Conservation (phyloP, 2,797 vertebrate genomes). For the Thripadectes ignobilis region DNA sequence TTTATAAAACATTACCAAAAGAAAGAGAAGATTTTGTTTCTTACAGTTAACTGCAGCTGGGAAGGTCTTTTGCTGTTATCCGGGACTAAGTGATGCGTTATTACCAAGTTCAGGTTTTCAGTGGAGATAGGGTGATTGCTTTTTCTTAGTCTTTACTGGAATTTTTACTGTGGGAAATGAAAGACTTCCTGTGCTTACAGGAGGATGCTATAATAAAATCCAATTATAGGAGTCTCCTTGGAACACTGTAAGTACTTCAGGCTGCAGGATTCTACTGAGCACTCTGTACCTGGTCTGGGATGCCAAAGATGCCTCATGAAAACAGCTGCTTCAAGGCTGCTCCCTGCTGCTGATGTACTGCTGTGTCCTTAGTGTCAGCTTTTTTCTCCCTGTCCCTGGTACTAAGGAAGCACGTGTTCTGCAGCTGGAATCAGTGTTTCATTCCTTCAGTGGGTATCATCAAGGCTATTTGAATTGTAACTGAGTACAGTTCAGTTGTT, state of each 20-base stretch:
- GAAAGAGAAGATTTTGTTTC: background rate
- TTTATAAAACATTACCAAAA: background rate
- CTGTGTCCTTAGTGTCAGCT: background rate
- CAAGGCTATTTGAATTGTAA: background rate
- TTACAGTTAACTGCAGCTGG: background rate
- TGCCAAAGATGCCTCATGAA: background rate
- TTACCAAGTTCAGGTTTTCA: background rate
- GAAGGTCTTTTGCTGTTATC: background rate
- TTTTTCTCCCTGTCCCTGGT: background rate
- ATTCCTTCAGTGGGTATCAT: background rate
- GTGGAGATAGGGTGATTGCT: background rate
- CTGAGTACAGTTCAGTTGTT: background rate
- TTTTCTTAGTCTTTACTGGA: background rate
- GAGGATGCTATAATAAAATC: background rate
- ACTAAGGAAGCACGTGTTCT: background rate
- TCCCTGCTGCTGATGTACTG: background rate
- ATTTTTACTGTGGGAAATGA: background rate
- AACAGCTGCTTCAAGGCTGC: background rate
- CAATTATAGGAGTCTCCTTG: background rate
- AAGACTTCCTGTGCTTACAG: background rate
- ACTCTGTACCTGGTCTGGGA: background rate
- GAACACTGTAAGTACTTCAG: background rate
- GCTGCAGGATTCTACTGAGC: background rate
- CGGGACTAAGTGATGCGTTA: background rate
- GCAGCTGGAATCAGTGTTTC: background rate